Evolutionary conservation across 2,113 vertebrate genomes (phyloP).

Genomic region (Bufo bufo): DNA sequence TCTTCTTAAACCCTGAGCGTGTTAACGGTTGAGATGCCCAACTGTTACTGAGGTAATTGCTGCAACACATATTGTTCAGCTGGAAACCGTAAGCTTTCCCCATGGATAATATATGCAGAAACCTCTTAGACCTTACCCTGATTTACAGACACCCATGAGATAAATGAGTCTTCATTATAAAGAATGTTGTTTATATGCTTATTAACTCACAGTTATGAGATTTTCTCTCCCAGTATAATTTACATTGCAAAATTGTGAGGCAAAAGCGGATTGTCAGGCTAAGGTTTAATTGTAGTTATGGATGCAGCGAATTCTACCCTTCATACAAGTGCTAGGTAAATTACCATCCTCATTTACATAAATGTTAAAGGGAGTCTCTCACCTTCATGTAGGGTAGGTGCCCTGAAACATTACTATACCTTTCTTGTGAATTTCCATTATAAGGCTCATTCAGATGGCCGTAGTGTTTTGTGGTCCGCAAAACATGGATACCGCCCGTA

Average conservation of each 20-base stretch:
- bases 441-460: too few relatives aligned
- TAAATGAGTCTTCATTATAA: constrained; percentile 20
- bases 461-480: too few relatives aligned
- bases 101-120: constrained; percentile 29
- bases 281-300: background rate
- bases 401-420: too few relatives aligned
- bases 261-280: constrained; percentile 1
- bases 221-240: background rate
- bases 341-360: background rate
- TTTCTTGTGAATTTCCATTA: too few relatives aligned
- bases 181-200: constrained; percentile 43
- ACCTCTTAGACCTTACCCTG: constrained; percentile 26
- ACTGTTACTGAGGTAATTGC: constrained; percentile 37
- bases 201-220: constrained; percentile 1
- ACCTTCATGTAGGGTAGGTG: too few relatives aligned
- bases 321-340: background rate
- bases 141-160: constrained; percentile 19
- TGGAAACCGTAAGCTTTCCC: constrained; percentile 21
- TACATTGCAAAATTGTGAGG: background rate
- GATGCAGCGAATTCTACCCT: background rate
- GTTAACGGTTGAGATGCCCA: constrained; percentile 43
- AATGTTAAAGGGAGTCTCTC: too few relatives aligned
- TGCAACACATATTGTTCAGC: background rate
- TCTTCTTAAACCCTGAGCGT: constrained; percentile 30
- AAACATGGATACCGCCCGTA: too few relatives aligned